These are phyloP conservation scores for Falco naumanni DNA, from an alignment of 2,797 vertebrate species.

Conservation along the genomic window DNA sequence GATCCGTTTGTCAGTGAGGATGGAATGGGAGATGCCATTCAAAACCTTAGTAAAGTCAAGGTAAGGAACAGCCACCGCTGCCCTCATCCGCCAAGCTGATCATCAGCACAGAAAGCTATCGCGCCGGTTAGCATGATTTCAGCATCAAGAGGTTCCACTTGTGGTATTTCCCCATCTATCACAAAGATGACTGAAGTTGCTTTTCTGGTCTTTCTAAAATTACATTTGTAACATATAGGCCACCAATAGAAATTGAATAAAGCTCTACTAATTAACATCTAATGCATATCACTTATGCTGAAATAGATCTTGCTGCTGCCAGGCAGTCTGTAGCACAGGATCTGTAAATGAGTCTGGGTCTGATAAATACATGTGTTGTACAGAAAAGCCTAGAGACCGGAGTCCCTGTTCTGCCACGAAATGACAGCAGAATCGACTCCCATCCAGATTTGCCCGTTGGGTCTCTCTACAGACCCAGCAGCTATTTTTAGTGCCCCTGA, in stretches of 20 bases:
- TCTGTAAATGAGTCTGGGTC: not conserved
- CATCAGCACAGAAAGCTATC: not conserved
- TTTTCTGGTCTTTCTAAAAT: conserved; percentile 11
- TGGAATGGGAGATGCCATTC: not conserved
- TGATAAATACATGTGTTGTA: not conserved
- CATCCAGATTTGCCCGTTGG: rapidly evolving
- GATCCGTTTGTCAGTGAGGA: not conserved
- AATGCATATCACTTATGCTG: not conserved
- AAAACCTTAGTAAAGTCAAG: not conserved
- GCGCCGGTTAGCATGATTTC: not conserved
- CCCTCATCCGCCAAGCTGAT: not conserved
- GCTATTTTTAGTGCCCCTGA: not conserved
- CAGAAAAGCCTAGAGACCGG: not conserved
- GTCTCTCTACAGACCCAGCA: not conserved
- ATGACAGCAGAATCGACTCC: not conserved
- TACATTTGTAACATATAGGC: not conserved
- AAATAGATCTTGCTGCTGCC: not conserved
- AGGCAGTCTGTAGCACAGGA: not conserved
- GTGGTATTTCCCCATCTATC: not conserved
- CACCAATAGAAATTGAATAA: not conserved
- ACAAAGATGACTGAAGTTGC: not conserved
- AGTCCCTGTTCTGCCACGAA: not conserved
- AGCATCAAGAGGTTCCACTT: not conserved
- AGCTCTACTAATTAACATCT: not conserved
- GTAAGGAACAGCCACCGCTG: not conserved